phyloP scores from a whole-genome alignment of 2,888 invertebrate species.

The Phasia obesa region DNA sequence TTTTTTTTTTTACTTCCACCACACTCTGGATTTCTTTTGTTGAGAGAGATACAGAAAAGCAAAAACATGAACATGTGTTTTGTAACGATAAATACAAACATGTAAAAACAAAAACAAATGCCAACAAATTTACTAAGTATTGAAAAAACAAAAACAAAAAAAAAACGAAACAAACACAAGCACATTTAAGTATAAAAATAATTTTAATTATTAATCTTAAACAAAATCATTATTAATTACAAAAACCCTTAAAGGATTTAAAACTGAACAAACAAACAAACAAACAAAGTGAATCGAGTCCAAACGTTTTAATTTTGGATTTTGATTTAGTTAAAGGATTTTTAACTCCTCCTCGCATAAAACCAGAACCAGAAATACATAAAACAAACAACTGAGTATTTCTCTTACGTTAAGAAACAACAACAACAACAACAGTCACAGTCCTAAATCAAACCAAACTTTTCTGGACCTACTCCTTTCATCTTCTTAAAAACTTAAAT shows the following conservation, averaged over 20 bases:
- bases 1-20: conserved; percentile 4
- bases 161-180: conserved; percentile 58
- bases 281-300: conserved; percentile 46
- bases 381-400: conserved; percentile 37
- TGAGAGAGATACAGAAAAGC: no score
- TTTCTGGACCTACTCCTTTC: conserved; percentile 23
- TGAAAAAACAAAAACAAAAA: conserved; percentile 38
- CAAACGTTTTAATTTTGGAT: conserved; percentile 55
- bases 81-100: conserved; percentile 44
- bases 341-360: conserved; percentile 69
- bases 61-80: conserved; percentile 45
- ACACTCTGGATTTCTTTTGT: conserved; percentile 42
- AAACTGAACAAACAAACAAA: conserved; percentile 7
- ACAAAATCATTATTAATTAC: conserved; percentile 36
- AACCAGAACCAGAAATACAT: conserved; percentile 53
- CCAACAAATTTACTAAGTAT: conserved; percentile 71
- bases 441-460: conserved; percentile 38
- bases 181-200: conserved; percentile 56
- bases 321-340: conserved; percentile 44
- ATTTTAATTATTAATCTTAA: conserved; percentile 50
- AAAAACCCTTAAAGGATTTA: conserved; percentile 33
- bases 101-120: conserved; percentile 62
- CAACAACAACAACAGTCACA: no score
- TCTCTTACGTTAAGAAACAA: conserved; percentile 25
- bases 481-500: not conserved